Percentiles rank a stretch among this genome's conserved stretches.
phyloP scores from a whole-genome alignment of 2,888 invertebrate genomes.

The Drosophila villosipedis region DNA sequence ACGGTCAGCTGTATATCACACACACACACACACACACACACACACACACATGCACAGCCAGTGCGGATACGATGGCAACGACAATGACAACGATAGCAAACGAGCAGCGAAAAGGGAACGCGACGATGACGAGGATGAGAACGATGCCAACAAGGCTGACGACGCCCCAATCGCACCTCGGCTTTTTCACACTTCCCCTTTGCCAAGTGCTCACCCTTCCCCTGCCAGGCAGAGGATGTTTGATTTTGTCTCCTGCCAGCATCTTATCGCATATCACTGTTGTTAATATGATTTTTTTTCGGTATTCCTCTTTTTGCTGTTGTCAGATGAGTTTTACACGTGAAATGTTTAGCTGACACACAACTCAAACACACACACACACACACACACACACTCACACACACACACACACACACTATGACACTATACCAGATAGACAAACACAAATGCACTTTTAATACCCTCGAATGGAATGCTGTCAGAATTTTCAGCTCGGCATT shows the following conservation, averaged over 20 bases:
- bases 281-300: slow-evolving; percentile 67
- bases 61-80: slow-evolving; percentile 48
- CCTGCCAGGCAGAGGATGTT: neutral
- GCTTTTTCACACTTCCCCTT: neutral
- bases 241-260: slow-evolving; percentile 20
- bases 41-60: slow-evolving; percentile 15
- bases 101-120: slow-evolving; percentile 29
- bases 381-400: neutral
- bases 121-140: slow-evolving; percentile 13
- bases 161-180: slow-evolving; percentile 36
- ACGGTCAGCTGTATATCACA: slow-evolving; percentile 37
- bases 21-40: slow-evolving; percentile 21
- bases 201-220: neutral
- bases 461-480: slow-evolving; percentile 14
- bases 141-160: slow-evolving; percentile 26
- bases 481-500: neutral
- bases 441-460: slow-evolving; percentile 33
- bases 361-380: slow-evolving; percentile 10
- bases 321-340: slow-evolving; percentile 58
- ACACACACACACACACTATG: neutral
- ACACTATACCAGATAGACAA: neutral
- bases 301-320: slow-evolving; percentile 44
- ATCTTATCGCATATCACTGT: slow-evolving; percentile 76
- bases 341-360: slow-evolving; percentile 49
- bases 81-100: slow-evolving; percentile 21